phyloP scores from a whole-genome alignment of 2,797 vertebrate genomes.

The Tadarida brasiliensis region DNA sequence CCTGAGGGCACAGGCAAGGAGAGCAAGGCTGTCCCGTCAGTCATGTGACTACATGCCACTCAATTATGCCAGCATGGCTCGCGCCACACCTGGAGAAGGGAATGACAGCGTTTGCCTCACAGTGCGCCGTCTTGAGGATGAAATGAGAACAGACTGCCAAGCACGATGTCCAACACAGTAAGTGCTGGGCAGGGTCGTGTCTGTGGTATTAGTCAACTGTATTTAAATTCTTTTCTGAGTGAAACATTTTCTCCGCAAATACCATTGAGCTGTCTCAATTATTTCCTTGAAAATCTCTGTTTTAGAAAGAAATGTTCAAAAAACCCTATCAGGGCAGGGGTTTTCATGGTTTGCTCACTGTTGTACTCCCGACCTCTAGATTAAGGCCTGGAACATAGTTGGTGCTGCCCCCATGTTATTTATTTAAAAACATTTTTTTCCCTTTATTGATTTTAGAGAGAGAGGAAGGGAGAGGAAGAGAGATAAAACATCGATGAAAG shows the following conservation, averaged over 20 bases:
- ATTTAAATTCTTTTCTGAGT: background rate
- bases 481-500: no score
- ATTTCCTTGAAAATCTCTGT: background rate
- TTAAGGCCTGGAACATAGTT: background rate
- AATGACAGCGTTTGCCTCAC: background rate
- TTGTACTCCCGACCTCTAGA: background rate
- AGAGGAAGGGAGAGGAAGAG: no score
- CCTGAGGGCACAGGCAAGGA: background rate
- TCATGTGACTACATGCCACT: background rate
- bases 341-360: background rate
- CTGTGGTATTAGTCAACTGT: background rate
- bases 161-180: background rate
- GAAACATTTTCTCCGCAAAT: background rate
- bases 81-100: background rate
- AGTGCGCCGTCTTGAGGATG: background rate
- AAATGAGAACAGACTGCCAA: background rate
- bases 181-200: accelerated
- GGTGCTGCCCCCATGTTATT: background rate
- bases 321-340: background rate
- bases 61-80: background rate
- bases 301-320: background rate
- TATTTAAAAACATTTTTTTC: no score
- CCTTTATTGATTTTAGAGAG: no score
- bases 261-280: background rate
- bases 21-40: background rate